phyloP scores from a whole-genome alignment of 2,888 invertebrate genomes.

The Apodemia duryi region DNA sequence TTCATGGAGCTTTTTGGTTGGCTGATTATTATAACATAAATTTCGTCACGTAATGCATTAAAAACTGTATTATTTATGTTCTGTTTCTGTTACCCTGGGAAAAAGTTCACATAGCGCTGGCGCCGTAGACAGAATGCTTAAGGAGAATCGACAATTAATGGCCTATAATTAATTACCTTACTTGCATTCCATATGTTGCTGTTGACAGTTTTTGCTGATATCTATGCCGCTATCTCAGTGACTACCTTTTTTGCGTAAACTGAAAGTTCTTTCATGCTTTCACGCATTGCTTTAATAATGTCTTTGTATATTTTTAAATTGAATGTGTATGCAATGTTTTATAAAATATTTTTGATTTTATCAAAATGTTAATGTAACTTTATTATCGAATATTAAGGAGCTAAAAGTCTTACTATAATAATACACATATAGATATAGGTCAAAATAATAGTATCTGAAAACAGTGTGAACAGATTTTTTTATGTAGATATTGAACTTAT shows the following conservation, averaged over 20 bases:
- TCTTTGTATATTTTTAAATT: background rate
- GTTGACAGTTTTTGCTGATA: constrained; percentile 43
- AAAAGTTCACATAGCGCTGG: constrained; percentile 19
- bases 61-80: constrained; percentile 17
- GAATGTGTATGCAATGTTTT: background rate
- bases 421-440: no score
- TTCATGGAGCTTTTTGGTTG: constrained; percentile 9
- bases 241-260: constrained; percentile 36
- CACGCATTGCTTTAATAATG: constrained; percentile 27
- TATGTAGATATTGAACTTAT: no score
- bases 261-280: constrained; percentile 41
- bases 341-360: no score
- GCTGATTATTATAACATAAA: constrained; percentile 9
- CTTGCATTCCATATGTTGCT: constrained; percentile 44
- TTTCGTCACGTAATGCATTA: constrained; percentile 11
- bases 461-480: no score
- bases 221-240: constrained; percentile 33
- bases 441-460: no score
- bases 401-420: no score
- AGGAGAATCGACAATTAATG: constrained; percentile 57
- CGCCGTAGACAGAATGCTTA: constrained; percentile 41
- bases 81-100: constrained; percentile 8
- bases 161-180: constrained; percentile 62
- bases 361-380: no score
- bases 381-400: no score